These are phyloP conservation scores for Scalopus aquaticus DNA, from an alignment of 2,113 vertebrate genomes.

Conservation along the genomic window DNA sequence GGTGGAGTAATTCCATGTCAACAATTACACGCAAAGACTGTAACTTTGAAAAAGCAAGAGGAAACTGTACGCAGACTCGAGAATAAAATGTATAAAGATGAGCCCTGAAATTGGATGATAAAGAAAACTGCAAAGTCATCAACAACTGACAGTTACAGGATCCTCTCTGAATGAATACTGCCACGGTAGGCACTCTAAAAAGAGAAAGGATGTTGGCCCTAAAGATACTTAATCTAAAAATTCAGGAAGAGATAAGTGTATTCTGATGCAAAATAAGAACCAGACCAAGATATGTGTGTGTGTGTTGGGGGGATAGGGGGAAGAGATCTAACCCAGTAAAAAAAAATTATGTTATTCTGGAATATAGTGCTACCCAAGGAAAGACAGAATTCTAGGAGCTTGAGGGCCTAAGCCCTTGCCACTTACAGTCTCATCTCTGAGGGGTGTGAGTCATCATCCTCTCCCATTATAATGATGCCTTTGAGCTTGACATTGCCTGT, in stretches of 20 bases:
- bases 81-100: not conserved
- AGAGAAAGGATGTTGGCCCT: not conserved
- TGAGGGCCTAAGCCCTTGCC: not conserved
- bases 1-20: not conserved
- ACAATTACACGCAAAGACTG: not conserved
- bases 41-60: not conserved
- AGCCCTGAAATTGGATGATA: constrained; percentile 14
- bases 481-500: constrained; percentile 96
- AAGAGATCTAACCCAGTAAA: not conserved
- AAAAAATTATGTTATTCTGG: not conserved
- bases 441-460: constrained; percentile 91
- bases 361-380: not conserved
- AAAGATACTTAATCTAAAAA: constrained; percentile 19
- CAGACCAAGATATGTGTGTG: not conserved
- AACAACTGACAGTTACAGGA: not conserved
- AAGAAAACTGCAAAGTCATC: constrained; percentile 63
- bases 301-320: too few species aligned
- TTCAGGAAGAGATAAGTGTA: constrained; percentile 7
- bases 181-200: not conserved
- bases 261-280: not conserved
- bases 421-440: constrained; percentile 97
- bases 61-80: not conserved
- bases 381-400: not conserved
- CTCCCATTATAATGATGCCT: constrained; percentile 94
- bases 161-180: not conserved